These are phyloP conservation scores for Drosophila leonis DNA, from an alignment of 2,888 invertebrate genomes.

Conservation along the genomic window DNA sequence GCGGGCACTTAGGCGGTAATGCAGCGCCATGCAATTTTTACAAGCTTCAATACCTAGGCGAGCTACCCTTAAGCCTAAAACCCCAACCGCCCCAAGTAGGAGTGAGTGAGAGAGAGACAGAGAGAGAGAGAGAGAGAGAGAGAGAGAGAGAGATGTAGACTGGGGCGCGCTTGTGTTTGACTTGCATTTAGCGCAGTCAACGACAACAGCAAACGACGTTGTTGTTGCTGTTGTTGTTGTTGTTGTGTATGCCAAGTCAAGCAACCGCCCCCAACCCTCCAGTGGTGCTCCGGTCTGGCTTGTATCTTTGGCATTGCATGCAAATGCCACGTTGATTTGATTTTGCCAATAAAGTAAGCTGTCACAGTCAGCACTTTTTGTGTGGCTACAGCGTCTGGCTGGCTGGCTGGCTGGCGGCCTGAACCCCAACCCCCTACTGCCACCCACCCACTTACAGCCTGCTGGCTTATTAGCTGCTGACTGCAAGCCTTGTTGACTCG, in stretches of 20 bases:
- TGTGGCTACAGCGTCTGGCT: conserved; percentile 52
- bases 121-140: background rate
- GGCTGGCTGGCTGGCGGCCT: conserved; percentile 19
- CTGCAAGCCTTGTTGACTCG: conserved; percentile 51
- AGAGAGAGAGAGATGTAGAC: background rate
- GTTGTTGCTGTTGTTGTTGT: conserved; percentile 28
- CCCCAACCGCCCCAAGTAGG: background rate
- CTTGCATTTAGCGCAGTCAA: conserved; percentile 76
- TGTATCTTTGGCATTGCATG: conserved; percentile 77
- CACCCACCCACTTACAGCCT: background rate
- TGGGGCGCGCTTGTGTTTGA: conserved; percentile 68
- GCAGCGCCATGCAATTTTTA: conserved; percentile 81
- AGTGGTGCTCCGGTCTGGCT: conserved; percentile 3
- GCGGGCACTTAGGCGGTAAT: conserved; percentile 71
- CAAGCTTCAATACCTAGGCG: conserved; percentile 77
- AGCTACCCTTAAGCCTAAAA: conserved; percentile 28
- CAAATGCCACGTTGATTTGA: conserved; percentile 81
- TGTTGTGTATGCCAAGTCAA: conserved; percentile 23
- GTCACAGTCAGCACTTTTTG: conserved; percentile 83
- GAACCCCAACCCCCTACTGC: background rate
- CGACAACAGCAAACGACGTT: conserved; percentile 33
- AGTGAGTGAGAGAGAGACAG: background rate
- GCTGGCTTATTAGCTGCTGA: conserved; percentile 31
- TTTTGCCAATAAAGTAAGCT: conserved; percentile 83
- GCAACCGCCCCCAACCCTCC: background rate